A percentile compares a stretch with the other conserved stretches of the same genome.
Evolutionary conservation across 2,113 vertebrate genomes (phyloP).

Genomic region (Cervus canadensis): DNA sequence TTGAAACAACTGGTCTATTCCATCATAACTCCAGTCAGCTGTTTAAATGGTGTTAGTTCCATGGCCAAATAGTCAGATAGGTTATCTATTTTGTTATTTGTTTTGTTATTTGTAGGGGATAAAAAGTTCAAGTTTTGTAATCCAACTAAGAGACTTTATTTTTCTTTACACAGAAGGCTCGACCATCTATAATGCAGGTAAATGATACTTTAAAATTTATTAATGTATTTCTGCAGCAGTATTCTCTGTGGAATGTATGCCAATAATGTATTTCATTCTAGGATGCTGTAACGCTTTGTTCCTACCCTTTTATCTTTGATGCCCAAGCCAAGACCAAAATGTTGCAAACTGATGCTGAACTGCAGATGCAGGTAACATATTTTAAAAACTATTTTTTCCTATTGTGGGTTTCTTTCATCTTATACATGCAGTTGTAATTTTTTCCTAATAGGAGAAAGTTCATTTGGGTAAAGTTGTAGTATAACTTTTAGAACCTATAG

Average conservation of each 20-base stretch:
- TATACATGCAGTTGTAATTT: not conserved
- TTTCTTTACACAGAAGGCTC: slow-evolving; percentile 88
- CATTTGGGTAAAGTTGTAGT: not conserved
- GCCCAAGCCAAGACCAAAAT: slow-evolving; percentile 98
- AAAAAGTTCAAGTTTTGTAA: slow-evolving; percentile 17
- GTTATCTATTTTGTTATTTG: not conserved
- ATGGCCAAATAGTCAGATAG: not conserved
- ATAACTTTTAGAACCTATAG: not conserved
- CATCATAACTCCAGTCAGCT: not conserved
- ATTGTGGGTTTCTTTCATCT: not conserved
- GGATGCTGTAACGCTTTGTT: slow-evolving; percentile 94
- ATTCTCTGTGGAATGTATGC: slow-evolving; percentile 25
- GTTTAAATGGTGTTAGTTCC: not conserved
- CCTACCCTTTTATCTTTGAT: slow-evolving; percentile 97
- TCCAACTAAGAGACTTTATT: slow-evolving; percentile 52
- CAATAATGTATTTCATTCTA: slow-evolving; percentile 70
- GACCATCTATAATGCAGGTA: slow-evolving; percentile 92
- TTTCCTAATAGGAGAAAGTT: not conserved
- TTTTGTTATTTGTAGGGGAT: not conserved
- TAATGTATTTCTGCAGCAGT: not conserved
- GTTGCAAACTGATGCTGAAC: slow-evolving; percentile 96
- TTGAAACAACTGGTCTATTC: not conserved
- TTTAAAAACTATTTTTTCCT: not conserved
- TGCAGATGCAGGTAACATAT: slow-evolving; percentile 95
- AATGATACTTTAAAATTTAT: not conserved